Conservation (phyloP, 2,888 invertebrate genomes). For the Drosophila macrospina region DNA sequence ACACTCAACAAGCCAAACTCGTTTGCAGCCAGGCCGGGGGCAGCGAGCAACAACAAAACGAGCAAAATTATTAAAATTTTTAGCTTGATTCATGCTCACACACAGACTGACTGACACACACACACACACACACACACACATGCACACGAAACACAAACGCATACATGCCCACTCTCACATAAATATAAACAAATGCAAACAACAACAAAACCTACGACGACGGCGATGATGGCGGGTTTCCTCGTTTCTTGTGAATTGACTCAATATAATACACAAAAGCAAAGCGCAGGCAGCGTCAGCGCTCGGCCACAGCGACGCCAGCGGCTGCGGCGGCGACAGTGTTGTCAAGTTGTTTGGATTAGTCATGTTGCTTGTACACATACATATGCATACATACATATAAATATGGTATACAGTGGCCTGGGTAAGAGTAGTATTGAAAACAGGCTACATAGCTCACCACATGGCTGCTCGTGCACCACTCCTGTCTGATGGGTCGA, state of each 20-base stretch:
- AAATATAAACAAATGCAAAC: slow-evolving; percentile 59
- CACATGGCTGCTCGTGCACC: slow-evolving; percentile 71
- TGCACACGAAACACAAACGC: slow-evolving; percentile 5
- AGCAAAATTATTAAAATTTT: slow-evolving; percentile 75
- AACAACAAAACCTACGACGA: slow-evolving; percentile 45
- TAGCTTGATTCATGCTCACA: slow-evolving; percentile 74
- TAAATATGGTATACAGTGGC: slow-evolving; percentile 16
- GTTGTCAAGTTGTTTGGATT: slow-evolving; percentile 79
- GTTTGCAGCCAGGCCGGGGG: slow-evolving; percentile 56
- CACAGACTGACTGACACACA: slow-evolving; percentile 31
- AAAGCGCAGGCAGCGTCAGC: slow-evolving; percentile 52
- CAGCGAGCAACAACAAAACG: slow-evolving; percentile 47
- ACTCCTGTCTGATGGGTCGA: slow-evolving; percentile 34
- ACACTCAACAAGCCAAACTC: slow-evolving; percentile 74
- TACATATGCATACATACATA: slow-evolving; percentile 19
- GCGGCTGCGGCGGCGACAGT: slow-evolving; percentile 55
- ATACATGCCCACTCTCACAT: slow-evolving; percentile 32
- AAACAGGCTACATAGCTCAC: slow-evolving; percentile 56
- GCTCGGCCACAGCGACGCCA: slow-evolving; percentile 38
- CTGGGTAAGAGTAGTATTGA: slow-evolving; percentile 36
- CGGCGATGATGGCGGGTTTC: slow-evolving; percentile 79
- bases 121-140: slow-evolving; percentile 11
- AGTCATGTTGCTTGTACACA: slow-evolving; percentile 62
- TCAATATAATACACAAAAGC: slow-evolving; percentile 68
- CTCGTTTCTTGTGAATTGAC: slow-evolving; percentile 83